Conservation (phyloP, 2,888 invertebrate species). For the Lasioglossum oenotherae region DNA sequence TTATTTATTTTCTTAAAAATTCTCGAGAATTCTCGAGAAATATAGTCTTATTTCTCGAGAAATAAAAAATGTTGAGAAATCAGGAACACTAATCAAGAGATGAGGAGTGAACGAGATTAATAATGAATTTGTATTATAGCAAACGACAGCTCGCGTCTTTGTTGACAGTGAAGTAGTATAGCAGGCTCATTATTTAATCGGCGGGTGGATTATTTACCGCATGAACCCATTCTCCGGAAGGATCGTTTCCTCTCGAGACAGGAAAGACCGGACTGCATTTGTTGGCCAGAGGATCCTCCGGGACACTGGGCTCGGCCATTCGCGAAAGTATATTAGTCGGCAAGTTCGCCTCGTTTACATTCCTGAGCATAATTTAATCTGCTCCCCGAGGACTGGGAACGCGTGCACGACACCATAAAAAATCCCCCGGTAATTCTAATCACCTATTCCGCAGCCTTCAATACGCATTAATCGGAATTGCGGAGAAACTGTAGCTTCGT, state of each 20-base stretch:
- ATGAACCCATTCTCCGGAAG: neutral
- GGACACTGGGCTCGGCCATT: slow-evolving; percentile 4
- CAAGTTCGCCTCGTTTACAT: slow-evolving; percentile 39
- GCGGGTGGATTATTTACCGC: neutral
- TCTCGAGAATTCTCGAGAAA: no score
- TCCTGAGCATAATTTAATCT: slow-evolving; percentile 31
- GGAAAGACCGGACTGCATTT: neutral
- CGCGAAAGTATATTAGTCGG: neutral
- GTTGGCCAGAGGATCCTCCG: neutral
- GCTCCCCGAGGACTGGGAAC: neutral
- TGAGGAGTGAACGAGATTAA: neutral
- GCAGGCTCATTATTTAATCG: slow-evolving; percentile 1
- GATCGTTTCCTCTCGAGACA: slow-evolving; percentile 4
- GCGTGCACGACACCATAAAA: neutral
- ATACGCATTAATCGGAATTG: neutral
- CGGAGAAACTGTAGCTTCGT: neutral
- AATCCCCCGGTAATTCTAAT: neutral
- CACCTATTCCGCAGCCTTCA: neutral
- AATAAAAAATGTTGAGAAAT: no score
- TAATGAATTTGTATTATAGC: neutral
- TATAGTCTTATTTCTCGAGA: no score
- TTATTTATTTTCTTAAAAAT: no score
- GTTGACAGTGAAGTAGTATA: neutral
- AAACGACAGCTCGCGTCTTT: neutral
- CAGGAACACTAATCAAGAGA: no score